Base-by-base conservation (phyloP, 2,888 invertebrate genomes). In the Nycteola revayana region DNA sequence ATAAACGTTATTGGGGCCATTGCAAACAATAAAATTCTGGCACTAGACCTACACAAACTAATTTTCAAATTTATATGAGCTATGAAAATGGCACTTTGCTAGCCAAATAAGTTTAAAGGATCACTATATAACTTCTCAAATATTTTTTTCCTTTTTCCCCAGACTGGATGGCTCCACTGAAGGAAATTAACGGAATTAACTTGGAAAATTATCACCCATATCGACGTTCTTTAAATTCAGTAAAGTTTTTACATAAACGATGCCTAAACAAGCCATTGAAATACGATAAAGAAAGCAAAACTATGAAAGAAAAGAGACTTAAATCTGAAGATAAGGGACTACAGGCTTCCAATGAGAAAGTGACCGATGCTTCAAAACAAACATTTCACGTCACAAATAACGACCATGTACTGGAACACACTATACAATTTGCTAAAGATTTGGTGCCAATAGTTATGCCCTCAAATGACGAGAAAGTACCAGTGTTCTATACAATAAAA, bases 211-310 rank as follows among this genome's bases (percentile, higher is more conserved):
- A 83, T 50, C 58, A 70, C 32, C 74, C 77, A 9, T 60, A 72
- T 28, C 58, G 67, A 42, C 66, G 66, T 10, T 75, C 75, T 17
- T 67, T 53, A 30, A 82, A 84, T 49, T 77, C 82, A 1, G 64
- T 79, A 14, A 66, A 78, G 22, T 87, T 71, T 36, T 60, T 80
- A 10, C 87, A 87, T 36, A 86, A 84, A 58, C 83, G 68, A 45
- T 72, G 63, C 41, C 46, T 73, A 7, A 38, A 49, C 17, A 35
- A 50, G 26, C 29, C 32, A 31, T 21, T 21, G 14, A 5, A 48
- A 39, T n/a, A n/a, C n/a, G n/a, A n/a, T n/a, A n/a, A n/a, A n/a
- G n/a, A n/a, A n/a, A n/a, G n/a, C n/a, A n/a, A n/a, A n/a, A 35
- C 44, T 10, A 28, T 33, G 6, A 48, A 42, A 38, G 26, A 32